Percentiles rank a stretch among this genome's conserved stretches.
Evolutionary conservation across 2,113 vertebrate genomes (phyloP).

Genomic region (Ramphastos sulfuratus): DNA sequence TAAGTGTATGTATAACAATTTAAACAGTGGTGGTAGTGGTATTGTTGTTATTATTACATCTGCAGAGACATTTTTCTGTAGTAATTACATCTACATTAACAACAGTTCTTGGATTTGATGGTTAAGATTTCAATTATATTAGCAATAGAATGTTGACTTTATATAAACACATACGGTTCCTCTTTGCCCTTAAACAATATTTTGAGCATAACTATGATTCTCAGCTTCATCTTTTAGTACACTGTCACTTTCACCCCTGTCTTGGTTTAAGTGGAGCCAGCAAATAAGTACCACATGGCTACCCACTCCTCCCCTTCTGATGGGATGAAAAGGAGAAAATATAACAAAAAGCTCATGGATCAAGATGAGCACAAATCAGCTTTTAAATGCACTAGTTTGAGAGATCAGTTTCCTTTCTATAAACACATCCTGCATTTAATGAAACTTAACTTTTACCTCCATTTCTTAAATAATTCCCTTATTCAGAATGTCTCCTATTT

Average conservation of each 20-base stretch:
- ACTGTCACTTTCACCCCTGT: background rate
- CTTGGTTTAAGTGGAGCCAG: background rate
- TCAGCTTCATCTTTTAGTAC: background rate
- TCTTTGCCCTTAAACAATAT: background rate
- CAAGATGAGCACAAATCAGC: background rate
- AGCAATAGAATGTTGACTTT: background rate
- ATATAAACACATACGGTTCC: background rate
- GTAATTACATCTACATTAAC: background rate
- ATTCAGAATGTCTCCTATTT: background rate
- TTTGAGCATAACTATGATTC: background rate
- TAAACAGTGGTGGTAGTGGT: background rate
- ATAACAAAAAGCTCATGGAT: background rate
- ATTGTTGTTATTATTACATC: background rate
- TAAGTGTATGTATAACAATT: background rate
- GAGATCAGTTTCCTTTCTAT: background rate
- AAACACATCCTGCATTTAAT: slow-evolving; percentile 35
- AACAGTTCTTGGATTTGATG: background rate
- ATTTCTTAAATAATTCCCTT: background rate
- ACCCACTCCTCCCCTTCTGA: background rate
- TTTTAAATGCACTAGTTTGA: slow-evolving; percentile 5
- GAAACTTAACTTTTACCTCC: slow-evolving; percentile 15
- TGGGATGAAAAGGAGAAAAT: background rate
- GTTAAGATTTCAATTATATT: background rate
- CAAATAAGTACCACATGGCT: background rate
- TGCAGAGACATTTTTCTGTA: background rate